Evolutionary conservation across 2,113 vertebrate species (phyloP).

Genomic region (Pterocles gutturalis): DNA sequence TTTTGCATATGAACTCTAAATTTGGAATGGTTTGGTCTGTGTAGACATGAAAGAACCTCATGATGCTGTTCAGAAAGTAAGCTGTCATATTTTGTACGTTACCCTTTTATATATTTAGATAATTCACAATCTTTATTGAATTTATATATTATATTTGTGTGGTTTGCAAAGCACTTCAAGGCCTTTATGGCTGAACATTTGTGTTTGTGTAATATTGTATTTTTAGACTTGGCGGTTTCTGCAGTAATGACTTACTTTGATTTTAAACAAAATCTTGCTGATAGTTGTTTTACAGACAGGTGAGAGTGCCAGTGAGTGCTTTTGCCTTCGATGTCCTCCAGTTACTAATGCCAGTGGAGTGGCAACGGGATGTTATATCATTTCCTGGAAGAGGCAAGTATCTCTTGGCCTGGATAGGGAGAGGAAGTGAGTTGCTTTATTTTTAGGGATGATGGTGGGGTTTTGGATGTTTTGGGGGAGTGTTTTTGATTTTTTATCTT

Average conservation of each 20-base stretch:
- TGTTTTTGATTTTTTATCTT: background rate
- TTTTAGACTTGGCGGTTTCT: background rate
- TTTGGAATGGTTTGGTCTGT: background rate
- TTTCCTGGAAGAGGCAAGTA: conserved; percentile 92
- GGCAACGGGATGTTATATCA: conserved; percentile 88
- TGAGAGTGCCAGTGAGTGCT: conserved; percentile 95
- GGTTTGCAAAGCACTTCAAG: background rate
- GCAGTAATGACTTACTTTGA: background rate
- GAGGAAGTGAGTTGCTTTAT: background rate
- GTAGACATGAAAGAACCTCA: background rate
- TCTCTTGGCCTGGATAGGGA: background rate
- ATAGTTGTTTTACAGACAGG: conserved; percentile 92
- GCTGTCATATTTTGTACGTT: background rate
- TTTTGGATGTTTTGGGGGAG: no score
- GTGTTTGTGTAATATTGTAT: background rate
- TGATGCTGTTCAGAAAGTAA: background rate
- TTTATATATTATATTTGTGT: background rate
- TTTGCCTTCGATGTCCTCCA: conserved; percentile 89
- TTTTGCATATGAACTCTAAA: background rate
- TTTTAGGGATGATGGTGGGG: background rate
- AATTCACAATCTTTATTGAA: background rate
- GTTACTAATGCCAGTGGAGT: conserved; percentile 79
- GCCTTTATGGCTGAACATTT: background rate
- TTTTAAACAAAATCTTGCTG: conserved; percentile 60
- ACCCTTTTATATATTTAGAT: background rate